Conservation (phyloP, 2,113 vertebrate genomes). For the Uria lomvia region DNA sequence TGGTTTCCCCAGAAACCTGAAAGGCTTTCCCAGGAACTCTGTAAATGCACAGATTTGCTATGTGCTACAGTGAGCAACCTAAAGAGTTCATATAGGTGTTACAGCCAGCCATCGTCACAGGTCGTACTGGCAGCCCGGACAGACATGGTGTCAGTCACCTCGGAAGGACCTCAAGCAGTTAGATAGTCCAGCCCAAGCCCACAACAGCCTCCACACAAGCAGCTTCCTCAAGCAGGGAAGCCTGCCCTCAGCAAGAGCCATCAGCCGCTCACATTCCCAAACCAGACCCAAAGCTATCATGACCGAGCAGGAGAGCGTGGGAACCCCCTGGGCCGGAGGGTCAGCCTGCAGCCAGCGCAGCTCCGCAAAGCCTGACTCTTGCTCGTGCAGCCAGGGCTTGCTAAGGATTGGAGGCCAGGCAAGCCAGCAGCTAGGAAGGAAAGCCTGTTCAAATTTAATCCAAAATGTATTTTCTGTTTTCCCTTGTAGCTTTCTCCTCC, state of each 20-base stretch:
- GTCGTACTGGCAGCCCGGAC: not conserved
- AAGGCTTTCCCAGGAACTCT: constrained; percentile 7
- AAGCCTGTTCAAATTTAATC: constrained; percentile 20
- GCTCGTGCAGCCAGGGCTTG: not conserved
- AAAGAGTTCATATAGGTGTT: not conserved
- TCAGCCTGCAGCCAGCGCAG: not conserved
- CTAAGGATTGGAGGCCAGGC: not conserved
- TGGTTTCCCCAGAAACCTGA: constrained; percentile 5
- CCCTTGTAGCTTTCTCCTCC: constrained; percentile 14
- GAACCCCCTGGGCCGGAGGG: not conserved
- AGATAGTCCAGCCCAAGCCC: not conserved
- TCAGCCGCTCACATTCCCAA: not conserved
- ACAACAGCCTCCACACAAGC: not conserved
- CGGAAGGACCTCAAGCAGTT: not conserved
- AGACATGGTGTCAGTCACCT: not conserved
- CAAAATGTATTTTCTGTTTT: constrained; percentile 34
- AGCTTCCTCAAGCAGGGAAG: not conserved
- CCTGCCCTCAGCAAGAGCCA: not conserved
- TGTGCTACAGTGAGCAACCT: not conserved
- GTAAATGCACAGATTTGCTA: not conserved
- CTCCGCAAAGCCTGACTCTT: not conserved
- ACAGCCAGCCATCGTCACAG: rapidly evolving
- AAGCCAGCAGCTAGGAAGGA: not conserved
- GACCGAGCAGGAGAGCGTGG: not conserved
- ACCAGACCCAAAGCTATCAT: not conserved